Percentiles rank a stretch among this genome's conserved stretches.
Conservation (phyloP, 2,797 vertebrate genomes). For the Meda fulgida region DNA sequence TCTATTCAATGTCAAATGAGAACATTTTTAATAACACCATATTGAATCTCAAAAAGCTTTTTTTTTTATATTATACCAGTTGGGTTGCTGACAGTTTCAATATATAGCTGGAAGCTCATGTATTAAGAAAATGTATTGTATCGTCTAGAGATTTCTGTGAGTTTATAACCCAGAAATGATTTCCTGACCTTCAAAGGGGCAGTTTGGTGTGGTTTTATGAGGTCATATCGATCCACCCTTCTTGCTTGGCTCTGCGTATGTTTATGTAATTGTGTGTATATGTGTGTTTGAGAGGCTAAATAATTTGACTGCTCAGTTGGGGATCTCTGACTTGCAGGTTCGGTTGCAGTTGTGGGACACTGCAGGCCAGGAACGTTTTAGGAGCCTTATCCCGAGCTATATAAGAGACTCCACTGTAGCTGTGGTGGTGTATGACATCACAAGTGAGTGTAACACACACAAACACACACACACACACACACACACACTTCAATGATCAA, state of each 20-base stretch:
- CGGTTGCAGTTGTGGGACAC: conserved; percentile 95
- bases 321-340: conserved; percentile 75
- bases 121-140: not conserved
- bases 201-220: conserved; percentile 29
- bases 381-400: conserved; percentile 94
- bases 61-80: conserved; percentile 11
- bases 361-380: conserved; percentile 92
- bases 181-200: conserved; percentile 50
- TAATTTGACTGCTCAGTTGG: conserved; percentile 40
- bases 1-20: not conserved
- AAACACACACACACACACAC: conserved; percentile 81
- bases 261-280: conserved; percentile 59
- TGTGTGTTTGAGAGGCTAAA: conserved; percentile 41
- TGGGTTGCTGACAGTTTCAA: conserved; percentile 5
- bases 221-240: conserved; percentile 7
- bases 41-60: conserved; percentile 2
- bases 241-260: not conserved
- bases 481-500: conserved; percentile 85
- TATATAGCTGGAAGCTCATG: not conserved
- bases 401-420: conserved; percentile 94
- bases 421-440: conserved; percentile 93
- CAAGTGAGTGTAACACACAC: conserved; percentile 91
- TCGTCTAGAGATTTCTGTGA: conserved; percentile 19
- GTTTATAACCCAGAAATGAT: conserved; percentile 33
- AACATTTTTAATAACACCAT: conserved; percentile 16